Evolutionary conservation across 2,113 vertebrate genomes (phyloP).

Genomic region (Chloebia gouldiae): DNA sequence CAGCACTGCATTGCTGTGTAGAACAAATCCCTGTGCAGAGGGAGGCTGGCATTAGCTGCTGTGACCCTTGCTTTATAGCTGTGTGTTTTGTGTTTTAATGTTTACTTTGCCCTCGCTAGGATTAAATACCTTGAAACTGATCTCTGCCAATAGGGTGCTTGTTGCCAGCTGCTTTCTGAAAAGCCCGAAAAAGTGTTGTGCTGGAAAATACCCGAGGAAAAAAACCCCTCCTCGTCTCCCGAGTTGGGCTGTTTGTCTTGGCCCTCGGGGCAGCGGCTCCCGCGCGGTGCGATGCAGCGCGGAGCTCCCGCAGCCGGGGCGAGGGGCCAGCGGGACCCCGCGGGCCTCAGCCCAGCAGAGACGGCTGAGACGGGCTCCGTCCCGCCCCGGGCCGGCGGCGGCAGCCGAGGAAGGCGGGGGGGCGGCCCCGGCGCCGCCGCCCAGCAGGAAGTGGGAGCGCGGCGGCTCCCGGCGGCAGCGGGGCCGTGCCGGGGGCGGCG

Average conservation of each 20-base stretch:
- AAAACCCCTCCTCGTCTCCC: accelerated
- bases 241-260: accelerated
- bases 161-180: neutral
- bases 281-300: neutral
- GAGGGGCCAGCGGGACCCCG: neutral
- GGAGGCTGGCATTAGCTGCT: neutral
- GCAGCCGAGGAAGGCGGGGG: neutral
- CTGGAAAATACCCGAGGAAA: neutral
- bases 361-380: neutral
- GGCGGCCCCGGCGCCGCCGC: neutral
- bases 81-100: neutral
- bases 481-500: neutral
- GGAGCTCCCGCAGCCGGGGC: neutral
- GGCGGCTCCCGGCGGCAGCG: neutral
- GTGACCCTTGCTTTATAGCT: neutral
- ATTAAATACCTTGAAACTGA: neutral
- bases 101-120: neutral
- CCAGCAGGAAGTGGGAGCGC: neutral
- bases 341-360: neutral
- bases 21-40: neutral
- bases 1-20: neutral
- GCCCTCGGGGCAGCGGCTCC: neutral
- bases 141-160: neutral
- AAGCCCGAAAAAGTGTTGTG: neutral
- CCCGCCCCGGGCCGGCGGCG: neutral